Percentiles rank a stretch among this genome's conserved stretches.
Evolutionary conservation across 2,797 vertebrate species (phyloP).

Genomic region (Leptatherina wallacei): DNA sequence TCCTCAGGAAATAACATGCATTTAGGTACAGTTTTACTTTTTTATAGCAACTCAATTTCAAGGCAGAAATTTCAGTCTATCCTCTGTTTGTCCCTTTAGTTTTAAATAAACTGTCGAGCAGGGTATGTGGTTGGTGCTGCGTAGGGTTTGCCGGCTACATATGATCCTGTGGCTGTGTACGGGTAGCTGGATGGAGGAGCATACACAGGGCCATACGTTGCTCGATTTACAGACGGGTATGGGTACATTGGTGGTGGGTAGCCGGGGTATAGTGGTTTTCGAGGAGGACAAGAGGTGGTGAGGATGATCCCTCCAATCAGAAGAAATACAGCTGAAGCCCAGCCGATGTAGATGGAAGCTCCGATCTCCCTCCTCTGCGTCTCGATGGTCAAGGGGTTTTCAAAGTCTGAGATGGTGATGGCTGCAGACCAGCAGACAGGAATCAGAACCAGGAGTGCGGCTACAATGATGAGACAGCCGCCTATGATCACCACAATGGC

Average conservation of each 20-base stretch:
- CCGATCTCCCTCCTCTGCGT: constrained; percentile 76
- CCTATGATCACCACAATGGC: constrained; percentile 77
- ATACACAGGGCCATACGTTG: constrained; percentile 65
- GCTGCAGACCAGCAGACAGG: constrained; percentile 77
- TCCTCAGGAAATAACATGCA: background rate
- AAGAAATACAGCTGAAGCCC: constrained; percentile 65
- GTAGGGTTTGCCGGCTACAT: constrained; percentile 71
- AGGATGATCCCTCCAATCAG: constrained; percentile 76
- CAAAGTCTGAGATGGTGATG: constrained; percentile 72
- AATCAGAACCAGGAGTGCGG: constrained; percentile 67
- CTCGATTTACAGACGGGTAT: constrained; percentile 22
- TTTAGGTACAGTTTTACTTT: constrained; percentile 12
- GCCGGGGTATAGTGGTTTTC: constrained; percentile 46
- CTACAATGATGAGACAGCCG: constrained; percentile 75
- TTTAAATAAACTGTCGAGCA: constrained; percentile 63
- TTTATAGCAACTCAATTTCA: background rate
- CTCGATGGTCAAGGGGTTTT: constrained; percentile 47
- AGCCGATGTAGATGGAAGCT: constrained; percentile 77
- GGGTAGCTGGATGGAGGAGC: constrained; percentile 58
- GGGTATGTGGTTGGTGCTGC: constrained; percentile 57
- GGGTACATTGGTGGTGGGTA: constrained; percentile 56
- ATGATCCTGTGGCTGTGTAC: constrained; percentile 64
- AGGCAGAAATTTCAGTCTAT: constrained; percentile 31
- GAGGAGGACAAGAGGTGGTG: constrained; percentile 77
- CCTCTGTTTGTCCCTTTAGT: constrained; percentile 13